Percentiles rank a stretch among this genome's conserved stretches.
These are phyloP conservation scores for Apis dorsata DNA, from an alignment of 1,140 invertebrate species.

Conservation along the genomic window DNA sequence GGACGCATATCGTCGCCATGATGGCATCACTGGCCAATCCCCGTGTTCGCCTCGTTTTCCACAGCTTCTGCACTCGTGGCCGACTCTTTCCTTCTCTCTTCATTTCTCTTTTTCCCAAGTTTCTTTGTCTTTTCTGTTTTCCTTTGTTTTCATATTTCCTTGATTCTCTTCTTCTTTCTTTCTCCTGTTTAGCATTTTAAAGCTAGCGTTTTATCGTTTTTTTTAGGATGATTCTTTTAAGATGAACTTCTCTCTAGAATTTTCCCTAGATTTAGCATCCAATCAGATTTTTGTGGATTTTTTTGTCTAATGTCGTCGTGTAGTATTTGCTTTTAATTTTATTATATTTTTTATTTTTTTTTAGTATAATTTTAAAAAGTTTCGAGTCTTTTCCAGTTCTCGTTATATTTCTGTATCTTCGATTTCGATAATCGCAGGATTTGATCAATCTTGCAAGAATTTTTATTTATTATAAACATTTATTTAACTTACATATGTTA, in stretches of 20 bases:
- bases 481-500: no score
- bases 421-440: neutral
- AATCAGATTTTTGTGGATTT: neutral
- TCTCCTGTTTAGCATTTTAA: neutral
- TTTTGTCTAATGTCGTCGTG: neutral
- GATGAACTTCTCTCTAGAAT: neutral
- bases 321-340: neutral
- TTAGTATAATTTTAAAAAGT: neutral
- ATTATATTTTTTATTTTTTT: neutral
- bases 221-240: neutral
- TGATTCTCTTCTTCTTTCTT: neutral
- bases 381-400: neutral
- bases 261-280: neutral
- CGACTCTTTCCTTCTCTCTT: slow-evolving; percentile 5
- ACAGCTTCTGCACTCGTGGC: slow-evolving; percentile 36
- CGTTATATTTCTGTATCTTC: neutral
- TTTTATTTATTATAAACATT: no score
- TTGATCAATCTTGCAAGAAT: no score
- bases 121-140: neutral
- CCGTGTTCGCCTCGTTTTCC: slow-evolving; percentile 24
- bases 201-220: neutral
- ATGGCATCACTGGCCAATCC: slow-evolving; percentile 49
- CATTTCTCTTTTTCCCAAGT: neutral
- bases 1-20: slow-evolving; percentile 53
- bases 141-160: slow-evolving; percentile 4